A percentile compares a stretch with the other conserved stretches of the same genome.
These are phyloP conservation scores for Zaprionus bogoriensis DNA, from an alignment of 2,888 invertebrate genomes.

Conservation along the genomic window DNA sequence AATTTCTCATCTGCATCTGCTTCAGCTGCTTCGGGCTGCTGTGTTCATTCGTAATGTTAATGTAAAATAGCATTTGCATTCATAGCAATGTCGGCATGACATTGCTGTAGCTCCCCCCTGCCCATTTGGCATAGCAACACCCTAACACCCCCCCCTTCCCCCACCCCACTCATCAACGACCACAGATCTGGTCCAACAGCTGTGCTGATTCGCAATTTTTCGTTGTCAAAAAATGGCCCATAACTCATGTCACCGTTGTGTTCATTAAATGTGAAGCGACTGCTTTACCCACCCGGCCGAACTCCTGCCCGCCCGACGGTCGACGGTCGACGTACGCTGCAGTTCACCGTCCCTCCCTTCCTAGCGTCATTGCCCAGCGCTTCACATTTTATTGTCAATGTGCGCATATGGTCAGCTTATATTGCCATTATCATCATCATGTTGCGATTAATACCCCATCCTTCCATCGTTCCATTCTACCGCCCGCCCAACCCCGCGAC, in stretches of 20 bases:
- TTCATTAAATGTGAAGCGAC: slow-evolving; percentile 67
- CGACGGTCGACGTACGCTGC: too few species aligned
- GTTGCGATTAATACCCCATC: slow-evolving; percentile 55
- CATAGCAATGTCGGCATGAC: slow-evolving; percentile 46
- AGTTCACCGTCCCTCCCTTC: slow-evolving; percentile 10
- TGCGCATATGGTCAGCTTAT: slow-evolving; percentile 71
- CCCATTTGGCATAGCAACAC: background rate
- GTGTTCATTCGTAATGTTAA: slow-evolving; percentile 57
- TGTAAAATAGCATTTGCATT: slow-evolving; percentile 70
- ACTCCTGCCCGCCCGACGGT: background rate
- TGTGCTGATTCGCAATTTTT: slow-evolving; percentile 66
- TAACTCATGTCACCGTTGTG: slow-evolving; percentile 71
- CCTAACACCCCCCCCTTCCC: background rate
- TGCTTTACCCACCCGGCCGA: slow-evolving; percentile 30
- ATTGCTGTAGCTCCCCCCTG: background rate
- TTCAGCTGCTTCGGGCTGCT: background rate
- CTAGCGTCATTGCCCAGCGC: slow-evolving; percentile 16
- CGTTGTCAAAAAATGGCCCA: slow-evolving; percentile 60
- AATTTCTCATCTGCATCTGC: background rate
- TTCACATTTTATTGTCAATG: slow-evolving; percentile 63
- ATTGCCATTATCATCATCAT: slow-evolving; percentile 71
- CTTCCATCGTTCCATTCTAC: slow-evolving; percentile 7
- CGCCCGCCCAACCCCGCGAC: background rate
- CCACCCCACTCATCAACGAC: background rate
- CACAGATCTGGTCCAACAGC: slow-evolving; percentile 52